Conservation (phyloP, 2,797 vertebrate genomes). For the Pelobates cultripes region DNA sequence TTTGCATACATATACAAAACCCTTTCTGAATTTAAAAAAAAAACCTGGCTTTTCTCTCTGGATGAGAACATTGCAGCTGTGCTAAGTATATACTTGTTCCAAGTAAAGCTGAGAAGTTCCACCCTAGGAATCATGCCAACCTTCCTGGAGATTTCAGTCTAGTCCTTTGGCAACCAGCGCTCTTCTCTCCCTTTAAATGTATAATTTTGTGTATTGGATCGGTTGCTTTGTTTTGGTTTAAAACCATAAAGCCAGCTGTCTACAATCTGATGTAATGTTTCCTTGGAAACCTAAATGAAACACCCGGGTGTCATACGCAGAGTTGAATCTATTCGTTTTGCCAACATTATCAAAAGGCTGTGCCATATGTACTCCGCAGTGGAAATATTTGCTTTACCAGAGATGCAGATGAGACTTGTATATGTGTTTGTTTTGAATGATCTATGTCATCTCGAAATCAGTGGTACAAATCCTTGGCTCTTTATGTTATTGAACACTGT, state of each 20-base stretch:
- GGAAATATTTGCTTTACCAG: constrained; percentile 65
- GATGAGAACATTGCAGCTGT: constrained; percentile 76
- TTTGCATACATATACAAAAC: constrained; percentile 43
- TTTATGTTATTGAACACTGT: no score
- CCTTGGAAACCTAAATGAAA: constrained; percentile 83
- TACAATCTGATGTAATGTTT: constrained; percentile 80
- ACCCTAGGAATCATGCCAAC: constrained; percentile 62
- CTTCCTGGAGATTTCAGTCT: constrained; percentile 60
- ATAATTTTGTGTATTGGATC: constrained; percentile 64
- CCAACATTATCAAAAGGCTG: constrained; percentile 77
- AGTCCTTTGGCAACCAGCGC: constrained; percentile 61
- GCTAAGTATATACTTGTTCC: constrained; percentile 73
- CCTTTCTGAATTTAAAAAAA: constrained; percentile 32
- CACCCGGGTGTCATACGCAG: constrained; percentile 71
- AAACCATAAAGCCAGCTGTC: constrained; percentile 77
- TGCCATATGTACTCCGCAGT: constrained; percentile 71
- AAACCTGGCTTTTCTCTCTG: constrained; percentile 66
- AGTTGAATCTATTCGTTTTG: constrained; percentile 74
- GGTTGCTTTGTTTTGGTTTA: constrained; percentile 76
- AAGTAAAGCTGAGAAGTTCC: constrained; percentile 65
- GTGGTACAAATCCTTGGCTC: not conserved
- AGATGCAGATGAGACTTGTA: constrained; percentile 64
- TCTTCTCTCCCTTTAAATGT: constrained; percentile 67
- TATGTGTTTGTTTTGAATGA: not conserved
- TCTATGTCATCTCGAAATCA: not conserved